Conservation (phyloP, 2,797 vertebrate species). For the Anabas testudineus region DNA sequence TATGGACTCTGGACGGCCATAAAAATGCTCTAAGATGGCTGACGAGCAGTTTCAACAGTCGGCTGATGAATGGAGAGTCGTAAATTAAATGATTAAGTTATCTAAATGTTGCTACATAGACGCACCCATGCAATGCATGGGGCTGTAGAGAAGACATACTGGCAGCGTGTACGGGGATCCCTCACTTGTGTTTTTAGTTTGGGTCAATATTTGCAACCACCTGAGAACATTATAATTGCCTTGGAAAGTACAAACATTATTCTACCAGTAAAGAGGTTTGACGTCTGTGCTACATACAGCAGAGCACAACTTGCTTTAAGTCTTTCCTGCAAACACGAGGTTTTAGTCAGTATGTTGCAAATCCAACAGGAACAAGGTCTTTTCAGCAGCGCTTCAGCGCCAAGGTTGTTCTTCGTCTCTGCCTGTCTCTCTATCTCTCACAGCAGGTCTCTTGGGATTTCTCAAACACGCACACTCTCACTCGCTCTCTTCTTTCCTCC, state of each 20-base stretch:
- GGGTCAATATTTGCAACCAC: background rate
- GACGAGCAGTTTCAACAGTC: background rate
- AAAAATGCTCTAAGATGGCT: constrained; percentile 37
- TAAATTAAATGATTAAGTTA: constrained; percentile 8
- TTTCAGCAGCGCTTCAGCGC: background rate
- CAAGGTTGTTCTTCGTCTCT: constrained; percentile 11
- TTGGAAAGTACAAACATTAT: background rate
- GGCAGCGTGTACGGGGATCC: background rate
- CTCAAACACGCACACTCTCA: constrained; percentile 18
- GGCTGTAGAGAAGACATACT: background rate
- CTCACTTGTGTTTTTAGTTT: background rate
- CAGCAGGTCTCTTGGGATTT: constrained; percentile 30
- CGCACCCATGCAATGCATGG: background rate
- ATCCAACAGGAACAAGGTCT: constrained; percentile 6
- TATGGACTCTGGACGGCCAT: constrained; percentile 61
- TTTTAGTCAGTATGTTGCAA: background rate
- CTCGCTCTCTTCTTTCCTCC: constrained; percentile 27
- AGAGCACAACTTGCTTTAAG: background rate
- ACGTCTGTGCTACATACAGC: background rate
- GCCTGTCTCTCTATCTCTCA: background rate
- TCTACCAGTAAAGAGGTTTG: background rate
- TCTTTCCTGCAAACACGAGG: background rate
- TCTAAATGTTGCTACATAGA: constrained; percentile 3
- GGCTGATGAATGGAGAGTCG: background rate
- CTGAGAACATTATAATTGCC: background rate